A percentile compares a stretch with the other conserved stretches of the same genome.
These are phyloP conservation scores for Lasiurus cinereus DNA, from an alignment of 2,113 vertebrate genomes.

Conservation along the genomic window DNA sequence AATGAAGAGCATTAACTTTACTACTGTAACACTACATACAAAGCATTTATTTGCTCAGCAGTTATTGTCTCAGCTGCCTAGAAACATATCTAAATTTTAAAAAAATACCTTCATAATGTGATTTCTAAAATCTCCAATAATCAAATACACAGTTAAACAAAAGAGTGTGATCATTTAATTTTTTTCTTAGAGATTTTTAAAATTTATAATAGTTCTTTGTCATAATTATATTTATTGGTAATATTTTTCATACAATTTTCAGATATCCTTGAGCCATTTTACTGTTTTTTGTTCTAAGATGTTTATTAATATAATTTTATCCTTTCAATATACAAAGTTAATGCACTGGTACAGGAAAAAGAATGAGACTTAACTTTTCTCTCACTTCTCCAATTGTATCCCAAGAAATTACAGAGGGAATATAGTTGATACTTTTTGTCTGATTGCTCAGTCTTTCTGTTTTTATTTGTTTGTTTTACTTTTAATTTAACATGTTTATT, in stretches of 20 bases:
- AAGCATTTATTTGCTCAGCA: slow-evolving; percentile 41
- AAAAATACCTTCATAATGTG: background rate
- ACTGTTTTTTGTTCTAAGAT: background rate
- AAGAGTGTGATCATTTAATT: background rate
- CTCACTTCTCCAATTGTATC: background rate
- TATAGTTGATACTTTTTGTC: background rate
- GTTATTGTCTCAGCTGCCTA: background rate
- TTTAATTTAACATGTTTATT: background rate
- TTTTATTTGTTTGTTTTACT: background rate
- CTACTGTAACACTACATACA: slow-evolving; percentile 56
- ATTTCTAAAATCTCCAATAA: background rate
- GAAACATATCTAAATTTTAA: background rate
- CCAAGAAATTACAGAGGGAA: background rate
- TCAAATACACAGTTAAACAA: background rate
- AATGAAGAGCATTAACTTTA: slow-evolving; percentile 49
- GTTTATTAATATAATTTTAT: background rate
- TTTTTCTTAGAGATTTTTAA: background rate
- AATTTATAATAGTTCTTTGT: background rate
- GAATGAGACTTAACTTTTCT: background rate
- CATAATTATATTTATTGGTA: background rate
- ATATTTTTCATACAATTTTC: background rate
- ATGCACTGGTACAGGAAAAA: background rate
- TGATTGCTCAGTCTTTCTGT: background rate
- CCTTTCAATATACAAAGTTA: background rate
- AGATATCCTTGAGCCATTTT: background rate